Base-by-base conservation (phyloP, 2,888 invertebrate species). In the Troides oblongomaculatus region DNA sequence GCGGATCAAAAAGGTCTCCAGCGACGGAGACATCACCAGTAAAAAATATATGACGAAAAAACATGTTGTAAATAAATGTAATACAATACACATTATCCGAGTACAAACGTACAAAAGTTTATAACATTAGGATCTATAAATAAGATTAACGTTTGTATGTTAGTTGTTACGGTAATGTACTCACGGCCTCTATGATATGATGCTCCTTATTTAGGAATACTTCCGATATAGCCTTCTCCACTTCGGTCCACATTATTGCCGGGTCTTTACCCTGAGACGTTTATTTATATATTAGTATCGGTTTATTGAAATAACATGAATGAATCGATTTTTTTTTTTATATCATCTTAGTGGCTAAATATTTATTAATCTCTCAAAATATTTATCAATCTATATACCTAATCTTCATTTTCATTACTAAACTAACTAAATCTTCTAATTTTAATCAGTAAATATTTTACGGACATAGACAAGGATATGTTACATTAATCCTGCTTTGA, bases 211-310 rank as follows among this genome's bases (percentile, higher is more conserved):
- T 93, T 39, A 96, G 82, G 59, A 95, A 93, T 62, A 95, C 94
- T 78, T 94, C 94, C 25, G 94, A 93, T 65, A 99, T 96, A 0
- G 98, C 96, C 58, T 95, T 94, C 77, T 96, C 95, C 2, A 97
- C 95, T 81, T 97, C 95, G 1, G 90, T 82, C 98, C 98, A 99
- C 82, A 99, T 95, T 70, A 86, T 86, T 0, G 89, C 84, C 0
- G 97, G 95, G 86, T 98, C 94, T 83, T 95, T 94, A 0, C 95
- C 95, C 92, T 94, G 84, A 62, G 10, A 69, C 43, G 12, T 57
- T 69, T 30, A 69, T 46, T 65, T 23, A 57, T 57, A 57, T 18
- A 46, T 58, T 23, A 50, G 50, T 50, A 50, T 50, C 18, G 50
- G 18, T 50, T 50, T 17, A 50, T 50, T 25, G 12, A 58, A 58